Evolutionary conservation across 2,888 invertebrate genomes (phyloP).

Genomic region (Zelleria hepariella): DNA sequence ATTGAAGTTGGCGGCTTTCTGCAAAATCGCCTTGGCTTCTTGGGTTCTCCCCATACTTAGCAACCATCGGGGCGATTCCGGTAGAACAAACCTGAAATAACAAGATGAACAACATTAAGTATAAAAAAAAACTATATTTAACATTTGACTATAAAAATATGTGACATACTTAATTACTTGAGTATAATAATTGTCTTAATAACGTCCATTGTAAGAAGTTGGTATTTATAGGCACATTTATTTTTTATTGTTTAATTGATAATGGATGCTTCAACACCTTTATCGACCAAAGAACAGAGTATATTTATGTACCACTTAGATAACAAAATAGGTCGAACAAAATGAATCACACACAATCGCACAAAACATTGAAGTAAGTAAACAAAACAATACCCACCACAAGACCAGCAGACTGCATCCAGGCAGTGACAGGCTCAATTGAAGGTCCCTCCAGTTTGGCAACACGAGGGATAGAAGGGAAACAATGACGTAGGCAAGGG

Average conservation of each 20-base stretch:
- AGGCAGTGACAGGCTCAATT: constrained; percentile 80
- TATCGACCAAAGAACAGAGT: too few species aligned
- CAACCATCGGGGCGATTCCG: constrained; percentile 87
- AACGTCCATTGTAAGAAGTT: too few species aligned
- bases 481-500: constrained; percentile 81
- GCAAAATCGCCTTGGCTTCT: constrained; percentile 76
- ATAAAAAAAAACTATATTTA: not conserved
- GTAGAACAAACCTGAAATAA: constrained; percentile 77
- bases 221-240: too few species aligned
- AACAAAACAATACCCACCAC: constrained; percentile 66
- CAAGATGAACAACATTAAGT: not conserved
- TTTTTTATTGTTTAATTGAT: too few species aligned
- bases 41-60: constrained; percentile 79
- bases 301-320: not conserved
- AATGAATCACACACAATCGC: too few species aligned
- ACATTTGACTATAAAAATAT: too few species aligned
- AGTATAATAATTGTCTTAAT: too few species aligned
- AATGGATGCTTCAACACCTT: too few species aligned
- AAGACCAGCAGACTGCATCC: constrained; percentile 77
- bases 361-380: not conserved
- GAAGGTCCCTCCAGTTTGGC: constrained; percentile 80
- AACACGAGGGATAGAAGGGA: constrained; percentile 79
- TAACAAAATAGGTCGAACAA: too few species aligned
- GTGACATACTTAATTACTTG: too few species aligned
- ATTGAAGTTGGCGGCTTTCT: constrained; percentile 77